Evolutionary conservation across 2,888 invertebrate genomes (phyloP).

Genomic region (Limenitis camilla): DNA sequence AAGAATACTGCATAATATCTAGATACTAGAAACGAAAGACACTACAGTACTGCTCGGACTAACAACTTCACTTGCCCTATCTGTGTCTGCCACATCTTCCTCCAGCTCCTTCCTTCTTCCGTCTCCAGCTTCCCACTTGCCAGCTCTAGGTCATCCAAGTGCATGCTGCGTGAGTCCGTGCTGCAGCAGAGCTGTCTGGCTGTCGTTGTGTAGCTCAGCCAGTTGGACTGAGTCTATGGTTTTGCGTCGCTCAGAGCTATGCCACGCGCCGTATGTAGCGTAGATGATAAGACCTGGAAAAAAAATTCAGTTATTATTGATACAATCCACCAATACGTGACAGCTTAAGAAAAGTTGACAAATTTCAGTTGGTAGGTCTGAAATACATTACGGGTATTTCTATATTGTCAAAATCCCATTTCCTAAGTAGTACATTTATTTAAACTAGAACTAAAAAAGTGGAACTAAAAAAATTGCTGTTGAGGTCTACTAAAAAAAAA

Average conservation of each 20-base stretch:
- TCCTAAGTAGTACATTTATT: too few species aligned
- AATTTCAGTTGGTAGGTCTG: too few species aligned
- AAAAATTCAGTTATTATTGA: slow-evolving; percentile 1
- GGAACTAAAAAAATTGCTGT: too few species aligned
- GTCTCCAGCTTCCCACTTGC: not conserved
- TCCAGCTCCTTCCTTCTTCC: not conserved
- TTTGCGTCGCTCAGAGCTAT: slow-evolving; percentile 74
- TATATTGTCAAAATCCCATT: too few species aligned
- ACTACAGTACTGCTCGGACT: slow-evolving; percentile 52
- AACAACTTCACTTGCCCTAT: slow-evolving; percentile 15
- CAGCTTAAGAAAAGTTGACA: too few species aligned
- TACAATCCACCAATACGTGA: too few species aligned
- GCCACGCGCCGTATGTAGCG: slow-evolving; percentile 81
- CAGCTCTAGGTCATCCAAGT: slow-evolving; percentile 47
- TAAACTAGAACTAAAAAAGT: too few species aligned
- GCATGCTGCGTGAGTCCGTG: slow-evolving; percentile 40
- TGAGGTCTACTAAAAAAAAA: too few species aligned
- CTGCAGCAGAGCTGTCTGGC: slow-evolving; percentile 50
- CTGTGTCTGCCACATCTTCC: not conserved
- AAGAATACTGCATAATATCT: too few species aligned
- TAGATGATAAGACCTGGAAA: slow-evolving; percentile 80
- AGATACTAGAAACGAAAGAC: slow-evolving; percentile 59
- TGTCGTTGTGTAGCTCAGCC: slow-evolving; percentile 53
- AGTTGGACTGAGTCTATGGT: slow-evolving; percentile 40
- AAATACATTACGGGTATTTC: too few species aligned